These are phyloP conservation scores for Holothuria scabra DNA, from an alignment of 53 echinoderm and acorn worm species.

Conservation along the genomic window DNA sequence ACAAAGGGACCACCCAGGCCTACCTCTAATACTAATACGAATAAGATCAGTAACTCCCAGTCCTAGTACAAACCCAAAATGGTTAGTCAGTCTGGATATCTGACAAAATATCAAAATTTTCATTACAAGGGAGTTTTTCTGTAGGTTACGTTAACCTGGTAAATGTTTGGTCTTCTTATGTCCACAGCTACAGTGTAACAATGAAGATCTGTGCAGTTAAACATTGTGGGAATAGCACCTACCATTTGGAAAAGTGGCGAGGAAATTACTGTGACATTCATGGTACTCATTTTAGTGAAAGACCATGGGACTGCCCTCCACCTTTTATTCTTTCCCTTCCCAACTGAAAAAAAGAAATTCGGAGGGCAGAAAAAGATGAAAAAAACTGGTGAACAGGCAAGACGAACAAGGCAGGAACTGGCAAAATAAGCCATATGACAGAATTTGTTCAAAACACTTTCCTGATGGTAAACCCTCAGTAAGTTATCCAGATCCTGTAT, in stretches of 20 bases:
- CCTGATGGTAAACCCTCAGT: background rate
- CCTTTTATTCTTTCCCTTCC: background rate
- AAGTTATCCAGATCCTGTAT: background rate
- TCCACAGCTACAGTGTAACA: too few species aligned
- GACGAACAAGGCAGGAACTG: slow-evolving; percentile 1
- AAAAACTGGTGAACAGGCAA: background rate
- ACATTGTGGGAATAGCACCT: slow-evolving; percentile 10
- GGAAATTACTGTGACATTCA: background rate
- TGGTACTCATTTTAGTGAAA: background rate
- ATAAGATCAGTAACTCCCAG: too few species aligned
- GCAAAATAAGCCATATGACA: background rate
- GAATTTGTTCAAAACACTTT: slow-evolving; percentile 13
- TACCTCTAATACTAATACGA: too few species aligned
- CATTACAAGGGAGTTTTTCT: too few species aligned
- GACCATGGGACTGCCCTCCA: background rate
- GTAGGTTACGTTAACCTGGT: too few species aligned
- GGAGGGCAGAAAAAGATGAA: background rate
- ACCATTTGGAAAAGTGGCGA: slow-evolving; percentile 8
- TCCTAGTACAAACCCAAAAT: too few species aligned
- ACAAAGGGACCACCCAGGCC: too few species aligned
- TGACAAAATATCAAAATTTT: too few species aligned
- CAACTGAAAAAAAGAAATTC: background rate
- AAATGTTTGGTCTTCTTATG: too few species aligned
- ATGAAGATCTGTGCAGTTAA: too few species aligned
- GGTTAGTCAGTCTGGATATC: too few species aligned